phyloP scores from a whole-genome alignment of 1,140 invertebrate genomes.

The Steinernema feltiae region DNA sequence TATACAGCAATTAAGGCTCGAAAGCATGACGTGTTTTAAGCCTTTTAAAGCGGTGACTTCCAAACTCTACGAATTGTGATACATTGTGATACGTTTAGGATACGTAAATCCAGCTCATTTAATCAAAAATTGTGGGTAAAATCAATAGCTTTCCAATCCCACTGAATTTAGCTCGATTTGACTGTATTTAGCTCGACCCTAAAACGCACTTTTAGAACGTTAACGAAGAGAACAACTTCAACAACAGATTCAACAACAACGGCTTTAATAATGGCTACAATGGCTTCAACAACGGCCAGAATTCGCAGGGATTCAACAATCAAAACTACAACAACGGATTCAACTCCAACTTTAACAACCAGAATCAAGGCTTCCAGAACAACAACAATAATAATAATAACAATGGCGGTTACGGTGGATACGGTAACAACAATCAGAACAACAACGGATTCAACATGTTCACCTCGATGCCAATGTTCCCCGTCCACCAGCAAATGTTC shows the following conservation, averaged over 20 bases:
- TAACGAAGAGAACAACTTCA: neutral
- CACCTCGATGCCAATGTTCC: neutral
- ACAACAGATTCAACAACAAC: conserved; percentile 3
- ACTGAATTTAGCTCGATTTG: neutral
- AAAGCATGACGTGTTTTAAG: no score
- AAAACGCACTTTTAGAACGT: neutral
- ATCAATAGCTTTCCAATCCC: neutral
- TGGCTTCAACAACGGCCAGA: neutral
- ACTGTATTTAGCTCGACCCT: neutral
- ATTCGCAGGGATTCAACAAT: neutral
- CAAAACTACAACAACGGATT: neutral
- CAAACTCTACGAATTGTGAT: no score
- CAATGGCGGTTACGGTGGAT: neutral
- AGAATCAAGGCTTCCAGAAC: neutral
- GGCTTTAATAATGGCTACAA: neutral
- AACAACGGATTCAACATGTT: conserved; percentile 11
- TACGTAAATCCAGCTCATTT: no score
- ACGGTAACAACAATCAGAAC: no score
- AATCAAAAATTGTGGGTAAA: neutral
- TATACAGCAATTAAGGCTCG: no score
- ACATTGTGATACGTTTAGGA: no score
- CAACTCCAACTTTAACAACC: neutral
- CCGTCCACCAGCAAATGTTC: neutral
- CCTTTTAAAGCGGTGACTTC: no score
- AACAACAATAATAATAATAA: neutral